Conservation (phyloP, 2,113 vertebrate species). For the Lontra canadensis region DNA sequence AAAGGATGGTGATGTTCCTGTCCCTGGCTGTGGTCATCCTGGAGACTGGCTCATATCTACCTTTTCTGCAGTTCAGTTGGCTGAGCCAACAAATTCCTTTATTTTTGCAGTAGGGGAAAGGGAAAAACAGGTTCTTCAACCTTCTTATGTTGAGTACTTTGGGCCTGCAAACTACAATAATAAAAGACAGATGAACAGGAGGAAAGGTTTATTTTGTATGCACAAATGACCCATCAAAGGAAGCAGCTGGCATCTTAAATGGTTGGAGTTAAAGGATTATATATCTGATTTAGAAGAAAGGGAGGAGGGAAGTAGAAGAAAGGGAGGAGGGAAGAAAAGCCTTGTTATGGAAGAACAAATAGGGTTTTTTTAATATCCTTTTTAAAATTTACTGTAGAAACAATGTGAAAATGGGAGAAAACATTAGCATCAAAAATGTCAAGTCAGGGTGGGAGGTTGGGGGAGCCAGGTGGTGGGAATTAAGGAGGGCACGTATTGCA, state of each 20-base stretch:
- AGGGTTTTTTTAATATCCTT: background rate
- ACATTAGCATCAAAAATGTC: background rate
- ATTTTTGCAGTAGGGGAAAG: background rate
- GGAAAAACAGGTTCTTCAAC: background rate
- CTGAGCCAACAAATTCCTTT: background rate
- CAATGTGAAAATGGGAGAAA: background rate
- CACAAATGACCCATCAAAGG: background rate
- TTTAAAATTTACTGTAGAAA: background rate
- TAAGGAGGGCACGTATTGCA: too few species aligned
- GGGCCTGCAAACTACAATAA: background rate
- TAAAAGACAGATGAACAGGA: background rate
- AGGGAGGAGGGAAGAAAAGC: background rate
- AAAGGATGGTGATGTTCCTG: background rate
- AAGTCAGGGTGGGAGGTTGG: background rate
- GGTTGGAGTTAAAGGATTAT: background rate
- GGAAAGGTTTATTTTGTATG: background rate
- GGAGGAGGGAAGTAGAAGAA: background rate
- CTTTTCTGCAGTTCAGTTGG: background rate
- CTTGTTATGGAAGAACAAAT: background rate
- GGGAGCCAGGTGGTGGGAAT: too few species aligned
- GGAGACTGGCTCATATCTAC: background rate
- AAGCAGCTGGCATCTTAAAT: background rate
- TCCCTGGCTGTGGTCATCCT: background rate
- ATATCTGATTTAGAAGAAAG: background rate
- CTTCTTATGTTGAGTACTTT: background rate